A percentile compares a stretch with the other conserved stretches of the same genome.
Conservation (phyloP, 2,888 invertebrate genomes). For the Periphyllus acericola region DNA sequence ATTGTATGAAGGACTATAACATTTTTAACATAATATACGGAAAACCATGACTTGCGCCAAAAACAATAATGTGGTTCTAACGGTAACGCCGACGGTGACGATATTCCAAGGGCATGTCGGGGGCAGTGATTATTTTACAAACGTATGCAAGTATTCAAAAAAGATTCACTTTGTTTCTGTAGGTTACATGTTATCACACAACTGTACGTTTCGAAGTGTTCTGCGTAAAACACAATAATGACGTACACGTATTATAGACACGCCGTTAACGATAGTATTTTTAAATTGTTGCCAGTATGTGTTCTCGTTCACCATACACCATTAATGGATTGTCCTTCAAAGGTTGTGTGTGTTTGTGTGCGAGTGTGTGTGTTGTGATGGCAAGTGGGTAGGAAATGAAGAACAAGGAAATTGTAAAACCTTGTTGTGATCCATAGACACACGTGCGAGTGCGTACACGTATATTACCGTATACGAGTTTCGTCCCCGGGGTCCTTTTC, state of each 20-base stretch:
- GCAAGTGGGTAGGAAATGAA: not conserved
- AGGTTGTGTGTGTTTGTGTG: not conserved
- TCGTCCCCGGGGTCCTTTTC: conserved; percentile 42
- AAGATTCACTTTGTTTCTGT: too few relatives aligned
- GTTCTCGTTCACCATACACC: not conserved
- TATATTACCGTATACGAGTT: not conserved
- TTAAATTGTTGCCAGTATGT: conserved; percentile 35
- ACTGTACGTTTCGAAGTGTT: not conserved
- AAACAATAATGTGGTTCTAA: too few relatives aligned
- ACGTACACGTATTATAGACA: not conserved
- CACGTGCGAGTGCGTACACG: not conserved
- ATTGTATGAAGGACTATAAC: too few relatives aligned
- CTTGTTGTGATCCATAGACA: not conserved
- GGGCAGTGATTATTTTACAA: too few relatives aligned
- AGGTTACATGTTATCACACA: not conserved
- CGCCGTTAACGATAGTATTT: conserved; percentile 31
- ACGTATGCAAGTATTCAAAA: too few relatives aligned
- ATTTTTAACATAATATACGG: too few relatives aligned
- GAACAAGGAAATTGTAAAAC: not conserved
- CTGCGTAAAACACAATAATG: not conserved
- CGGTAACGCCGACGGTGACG: too few relatives aligned
- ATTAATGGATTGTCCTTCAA: conserved; percentile 43
- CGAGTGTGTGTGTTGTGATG: not conserved
- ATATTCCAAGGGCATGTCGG: too few relatives aligned
- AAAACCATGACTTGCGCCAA: too few relatives aligned